Evolutionary conservation across 1,140 invertebrate genomes (phyloP), one percentile per base, ranked within the genome.

Genomic region (Palaemon carinicauda): DNA sequence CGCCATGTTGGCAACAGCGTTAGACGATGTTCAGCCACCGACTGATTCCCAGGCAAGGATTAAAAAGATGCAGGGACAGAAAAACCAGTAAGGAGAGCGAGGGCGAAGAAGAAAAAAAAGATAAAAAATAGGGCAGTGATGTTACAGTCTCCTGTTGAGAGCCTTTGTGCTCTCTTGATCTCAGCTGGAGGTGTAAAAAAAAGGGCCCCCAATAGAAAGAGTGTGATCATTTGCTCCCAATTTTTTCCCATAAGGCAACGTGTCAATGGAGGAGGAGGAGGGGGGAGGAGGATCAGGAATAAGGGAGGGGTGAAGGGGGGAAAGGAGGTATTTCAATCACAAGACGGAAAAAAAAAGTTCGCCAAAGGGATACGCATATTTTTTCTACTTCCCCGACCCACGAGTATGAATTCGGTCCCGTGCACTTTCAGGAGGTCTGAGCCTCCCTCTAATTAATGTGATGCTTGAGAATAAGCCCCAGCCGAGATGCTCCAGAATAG

Each of bases 61-160:
- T 41, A 41, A 41, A 41, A 41, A 41, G 73, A 50, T 33, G 31
- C 19, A 33, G 73, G 31, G 71, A 19, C 69, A 21, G 15, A 73
- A 73, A 21, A 50, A 50, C 19, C 17, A 50, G 24, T 12, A 17
- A 21, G 41, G 51, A 14, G 73, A 75, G 73, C 19, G 27, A 14
- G 29, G 21, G n/a, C 51, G 65, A 27, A 51, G 69, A 53, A 69
- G 41, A 17, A 31, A 33, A 60, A 52, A 71, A 51, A 71, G 1
- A 82, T 27, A 71, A 50, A 73, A 73, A 83, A n/a, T 60, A 73
- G 41, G 50, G 65, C 65, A 82, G 65, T 82, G 80, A 82, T 82
- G 80, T 82, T 82, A 82, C 80, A 82, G 52, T 82, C 80, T 17
- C 41, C 80, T 71, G 80, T 82, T 50, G 80, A 82, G 80, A 21